These are phyloP conservation scores for Arrhopalites spinosus DNA, from an alignment of 2,888 invertebrate species.

Conservation along the genomic window DNA sequence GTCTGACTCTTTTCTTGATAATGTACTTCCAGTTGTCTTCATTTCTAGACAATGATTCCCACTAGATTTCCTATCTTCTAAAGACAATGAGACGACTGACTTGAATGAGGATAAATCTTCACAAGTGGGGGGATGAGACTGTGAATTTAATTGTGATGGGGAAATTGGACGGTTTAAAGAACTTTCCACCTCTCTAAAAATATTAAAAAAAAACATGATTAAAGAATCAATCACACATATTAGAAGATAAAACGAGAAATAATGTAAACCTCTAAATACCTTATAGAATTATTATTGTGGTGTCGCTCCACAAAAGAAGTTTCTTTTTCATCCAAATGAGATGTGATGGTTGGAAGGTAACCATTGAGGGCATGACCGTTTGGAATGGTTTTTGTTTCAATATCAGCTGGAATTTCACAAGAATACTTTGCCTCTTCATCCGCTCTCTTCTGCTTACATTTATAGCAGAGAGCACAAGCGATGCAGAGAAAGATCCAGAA, in stretches of 20 bases:
- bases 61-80: slow-evolving; percentile 10
- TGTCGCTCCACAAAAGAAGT: slow-evolving; percentile 69
- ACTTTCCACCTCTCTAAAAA: no score
- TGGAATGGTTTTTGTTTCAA: slow-evolving; percentile 52
- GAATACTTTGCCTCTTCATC: slow-evolving; percentile 43
- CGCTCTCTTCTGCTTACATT: slow-evolving; percentile 53
- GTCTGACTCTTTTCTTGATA: slow-evolving; percentile 1
- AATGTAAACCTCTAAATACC: no score
- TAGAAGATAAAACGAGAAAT: no score
- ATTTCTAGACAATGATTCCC: not conserved
- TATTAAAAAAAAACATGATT: no score
- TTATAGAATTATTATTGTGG: slow-evolving; percentile 71
- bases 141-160: slow-evolving; percentile 52
- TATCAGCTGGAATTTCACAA: slow-evolving; percentile 50
- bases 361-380: slow-evolving; percentile 54
- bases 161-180: slow-evolving; percentile 56
- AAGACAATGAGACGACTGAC: slow-evolving; percentile 26
- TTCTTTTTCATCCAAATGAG: slow-evolving; percentile 60
- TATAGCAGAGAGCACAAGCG: slow-evolving; percentile 54
- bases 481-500: slow-evolving; percentile 60
- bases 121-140: slow-evolving; percentile 34
- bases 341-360: slow-evolving; percentile 55
- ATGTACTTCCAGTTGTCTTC: slow-evolving; percentile 7
- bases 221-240: no score
- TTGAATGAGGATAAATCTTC: slow-evolving; percentile 51